Evolutionary conservation across 2,113 vertebrate genomes (phyloP).

Genomic region (Turdus rufiventris): DNA sequence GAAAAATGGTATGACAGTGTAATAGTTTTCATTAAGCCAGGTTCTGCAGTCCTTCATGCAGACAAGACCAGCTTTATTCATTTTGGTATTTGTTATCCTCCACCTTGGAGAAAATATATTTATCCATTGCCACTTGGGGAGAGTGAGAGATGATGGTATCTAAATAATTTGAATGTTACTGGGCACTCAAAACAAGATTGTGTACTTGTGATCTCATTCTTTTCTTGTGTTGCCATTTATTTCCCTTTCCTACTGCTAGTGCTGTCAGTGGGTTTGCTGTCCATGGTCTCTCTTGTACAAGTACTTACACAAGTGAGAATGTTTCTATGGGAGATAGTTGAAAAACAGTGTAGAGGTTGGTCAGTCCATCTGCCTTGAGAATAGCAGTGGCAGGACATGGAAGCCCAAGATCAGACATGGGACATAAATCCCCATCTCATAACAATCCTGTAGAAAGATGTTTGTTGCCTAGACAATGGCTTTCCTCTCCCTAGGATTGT

Average conservation of each 20-base stretch:
- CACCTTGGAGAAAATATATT: neutral
- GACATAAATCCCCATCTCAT: neutral
- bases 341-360: neutral
- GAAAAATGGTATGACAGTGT: neutral
- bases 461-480: neutral
- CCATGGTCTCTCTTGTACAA: neutral
- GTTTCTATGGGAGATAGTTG: neutral
- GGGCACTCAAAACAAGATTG: neutral
- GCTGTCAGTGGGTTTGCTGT: neutral
- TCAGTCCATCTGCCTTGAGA: neutral
- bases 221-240: neutral
- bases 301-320: neutral
- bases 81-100: neutral
- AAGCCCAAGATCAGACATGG: neutral
- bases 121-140: neutral
- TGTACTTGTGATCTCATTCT: accelerated
- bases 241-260: neutral
- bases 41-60: neutral
- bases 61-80: accelerated
- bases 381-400: neutral
- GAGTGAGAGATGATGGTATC: neutral
- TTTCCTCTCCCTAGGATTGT: neutral
- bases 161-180: neutral
- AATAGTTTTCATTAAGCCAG: neutral
- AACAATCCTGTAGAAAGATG: neutral